phyloP scores from a whole-genome alignment of 1,140 invertebrate genomes.

The Sminthurinus signatus region DNA sequence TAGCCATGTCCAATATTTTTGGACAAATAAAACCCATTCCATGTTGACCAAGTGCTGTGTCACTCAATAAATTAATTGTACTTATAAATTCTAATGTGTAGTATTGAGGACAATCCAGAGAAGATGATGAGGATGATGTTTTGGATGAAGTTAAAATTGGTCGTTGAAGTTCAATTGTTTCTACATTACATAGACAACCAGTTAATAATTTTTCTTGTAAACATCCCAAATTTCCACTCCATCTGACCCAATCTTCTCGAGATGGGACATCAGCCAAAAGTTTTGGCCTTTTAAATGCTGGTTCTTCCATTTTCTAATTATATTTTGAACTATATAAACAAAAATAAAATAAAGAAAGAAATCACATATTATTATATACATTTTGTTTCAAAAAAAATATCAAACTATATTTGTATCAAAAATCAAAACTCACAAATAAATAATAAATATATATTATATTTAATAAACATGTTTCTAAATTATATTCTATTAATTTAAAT shows the following conservation, averaged over 20 bases:
- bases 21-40: conserved; percentile 70
- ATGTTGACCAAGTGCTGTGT: conserved; percentile 76
- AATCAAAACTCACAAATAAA: no score
- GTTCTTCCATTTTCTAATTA: conserved; percentile 33
- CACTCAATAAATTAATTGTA: conserved; percentile 71
- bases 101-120: conserved; percentile 14
- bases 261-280: conserved; percentile 10
- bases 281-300: conserved; percentile 35
- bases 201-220: conserved; percentile 32
- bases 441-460: no score
- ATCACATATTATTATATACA: no score
- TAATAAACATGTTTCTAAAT: no score
- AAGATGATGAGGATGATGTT: not conserved
- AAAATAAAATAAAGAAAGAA: no score
- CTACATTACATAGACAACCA: conserved; percentile 34
- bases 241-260: conserved; percentile 24
- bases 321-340: no score
- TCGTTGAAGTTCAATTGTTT: conserved; percentile 32
- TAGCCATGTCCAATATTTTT: conserved; percentile 67
- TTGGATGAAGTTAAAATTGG: conserved; percentile 18
- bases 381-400: no score
- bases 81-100: conserved; percentile 63
- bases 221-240: conserved; percentile 27
- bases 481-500: no score
- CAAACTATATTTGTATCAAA: no score